Percentiles rank a stretch among this genome's conserved stretches.
phyloP scores from a whole-genome alignment of 1,140 invertebrate species.

The Hylaeus anthracinus region DNA sequence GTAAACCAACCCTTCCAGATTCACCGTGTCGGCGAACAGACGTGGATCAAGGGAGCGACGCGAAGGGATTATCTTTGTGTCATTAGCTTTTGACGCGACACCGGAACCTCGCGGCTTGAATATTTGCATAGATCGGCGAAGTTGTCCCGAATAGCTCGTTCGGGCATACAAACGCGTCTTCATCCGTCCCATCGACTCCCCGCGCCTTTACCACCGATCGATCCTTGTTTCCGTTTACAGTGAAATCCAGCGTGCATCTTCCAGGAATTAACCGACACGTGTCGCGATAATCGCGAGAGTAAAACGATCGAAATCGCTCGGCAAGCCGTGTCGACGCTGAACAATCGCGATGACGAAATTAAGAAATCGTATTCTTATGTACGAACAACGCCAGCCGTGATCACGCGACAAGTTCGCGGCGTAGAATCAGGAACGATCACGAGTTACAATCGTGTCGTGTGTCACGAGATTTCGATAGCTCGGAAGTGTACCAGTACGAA shows the following conservation, averaged over 20 bases:
- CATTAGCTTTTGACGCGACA: constrained; percentile 72
- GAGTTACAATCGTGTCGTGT: too few relatives aligned
- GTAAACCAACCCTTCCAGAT: constrained; percentile 31
- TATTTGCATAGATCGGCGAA: constrained; percentile 68
- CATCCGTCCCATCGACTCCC: neutral
- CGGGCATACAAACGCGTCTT: neutral
- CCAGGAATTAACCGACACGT: neutral
- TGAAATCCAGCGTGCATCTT: too few relatives aligned
- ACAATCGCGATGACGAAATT: neutral
- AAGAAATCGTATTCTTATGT: too few relatives aligned
- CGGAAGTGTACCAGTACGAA: too few relatives aligned
- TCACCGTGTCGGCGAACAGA: neutral
- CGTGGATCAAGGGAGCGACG: constrained; percentile 32
- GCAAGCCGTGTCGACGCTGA: neutral
- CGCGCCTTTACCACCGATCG: too few relatives aligned
- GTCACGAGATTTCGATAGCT: too few relatives aligned
- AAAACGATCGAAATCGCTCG: neutral
- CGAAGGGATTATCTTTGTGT: constrained; percentile 71
- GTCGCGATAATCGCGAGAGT: constrained; percentile 5
- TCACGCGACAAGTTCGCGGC: too few relatives aligned
- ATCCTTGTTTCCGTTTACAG: too few relatives aligned
- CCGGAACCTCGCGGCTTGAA: constrained; percentile 41
- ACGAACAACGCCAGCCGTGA: too few relatives aligned
- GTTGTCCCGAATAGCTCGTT: neutral
- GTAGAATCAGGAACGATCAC: too few relatives aligned